Base-by-base conservation (phyloP, 92 coral and sea anemone genomes). In the Actinostola sp. region DNA sequence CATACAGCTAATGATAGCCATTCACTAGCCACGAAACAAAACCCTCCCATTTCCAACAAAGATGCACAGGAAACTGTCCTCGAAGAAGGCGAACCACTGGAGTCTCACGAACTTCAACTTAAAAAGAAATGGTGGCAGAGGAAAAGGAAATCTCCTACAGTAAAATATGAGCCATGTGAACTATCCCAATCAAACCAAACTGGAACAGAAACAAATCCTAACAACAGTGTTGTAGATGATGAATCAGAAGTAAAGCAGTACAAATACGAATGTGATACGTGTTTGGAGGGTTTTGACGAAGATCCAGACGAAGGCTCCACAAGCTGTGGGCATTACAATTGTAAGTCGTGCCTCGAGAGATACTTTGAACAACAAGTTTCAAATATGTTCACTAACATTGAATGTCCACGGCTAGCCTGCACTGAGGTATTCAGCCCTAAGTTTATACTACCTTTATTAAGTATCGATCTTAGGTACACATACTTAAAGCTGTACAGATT, bases 401-500 rank as follows among this genome's bases (percentile, higher is more conserved):
- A 68, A 49, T 77, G 83, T 61, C 83, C 83, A 14, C 25, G 62
- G 5, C 74, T 21, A 8, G 62, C 33, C 32, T 68, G 74, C 50
- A 16, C 15, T 11, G 48, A 50, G 41, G 17, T n/a, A 17, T 50
- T 50, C 35, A 14, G 19, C 13, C n/a, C 19, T 5, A 6, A 14
- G 43, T 68, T 50, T n/a, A 68, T 68, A 5, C 3, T 50, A 1
- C 19, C 6, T 0, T 24, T 68, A 14, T 56, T 68, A 19, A 48
- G 41, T 25, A 14, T 1, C 16, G 23, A 68, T 27, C 46, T 31
- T 21, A 24, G 49, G 28, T 2, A 19, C 11, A n/a, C 74, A 0
- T 68, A 50, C 51, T 8, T 21, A 3, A 50, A 29, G 44, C 74
- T 68, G 5, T 20, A 33, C 31, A 16, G 20, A 0, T 20, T 32